A percentile compares a stretch with the other conserved stretches of the same genome.
Evolutionary conservation across 2,888 invertebrate species (phyloP).

Genomic region (Clanis bilineata): DNA sequence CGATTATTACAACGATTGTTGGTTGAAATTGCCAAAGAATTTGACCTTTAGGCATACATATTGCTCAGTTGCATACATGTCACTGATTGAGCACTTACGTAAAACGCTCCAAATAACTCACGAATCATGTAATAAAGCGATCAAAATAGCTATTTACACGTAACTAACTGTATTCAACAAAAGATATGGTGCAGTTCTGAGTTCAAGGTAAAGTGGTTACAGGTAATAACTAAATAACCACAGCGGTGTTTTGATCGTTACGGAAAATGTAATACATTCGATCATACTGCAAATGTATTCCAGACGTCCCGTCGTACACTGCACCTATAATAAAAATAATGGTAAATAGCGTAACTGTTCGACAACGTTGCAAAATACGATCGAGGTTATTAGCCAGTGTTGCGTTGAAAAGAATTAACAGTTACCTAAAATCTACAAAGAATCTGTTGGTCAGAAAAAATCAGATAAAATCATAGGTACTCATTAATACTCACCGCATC

Average conservation of each 20-base stretch:
- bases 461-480: background rate
- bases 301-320: too few species aligned
- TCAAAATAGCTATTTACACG: constrained; percentile 45
- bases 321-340: too few species aligned
- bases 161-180: constrained; percentile 19
- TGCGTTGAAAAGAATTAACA: background rate
- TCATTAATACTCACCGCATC: constrained; percentile 64
- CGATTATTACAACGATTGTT: background rate
- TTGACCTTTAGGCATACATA: constrained; percentile 39
- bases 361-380: background rate
- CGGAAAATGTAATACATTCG: background rate
- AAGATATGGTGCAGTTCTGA: constrained; percentile 5
- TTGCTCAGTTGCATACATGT: constrained; percentile 44
- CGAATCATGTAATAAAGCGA: constrained; percentile 43
- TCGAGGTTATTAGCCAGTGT: background rate
- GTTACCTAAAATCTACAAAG: too few species aligned
- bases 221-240: background rate
- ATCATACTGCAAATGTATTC: background rate
- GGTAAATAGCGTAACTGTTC: background rate
- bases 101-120: constrained; percentile 66
- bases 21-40: constrained; percentile 36
- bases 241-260: background rate
- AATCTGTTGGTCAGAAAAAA: too few species aligned
- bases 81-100: constrained; percentile 63
- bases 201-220: constrained; percentile 16